Evolutionary conservation across 1,140 invertebrate species (phyloP).

Genomic region (Rhagoletis pomonella): DNA sequence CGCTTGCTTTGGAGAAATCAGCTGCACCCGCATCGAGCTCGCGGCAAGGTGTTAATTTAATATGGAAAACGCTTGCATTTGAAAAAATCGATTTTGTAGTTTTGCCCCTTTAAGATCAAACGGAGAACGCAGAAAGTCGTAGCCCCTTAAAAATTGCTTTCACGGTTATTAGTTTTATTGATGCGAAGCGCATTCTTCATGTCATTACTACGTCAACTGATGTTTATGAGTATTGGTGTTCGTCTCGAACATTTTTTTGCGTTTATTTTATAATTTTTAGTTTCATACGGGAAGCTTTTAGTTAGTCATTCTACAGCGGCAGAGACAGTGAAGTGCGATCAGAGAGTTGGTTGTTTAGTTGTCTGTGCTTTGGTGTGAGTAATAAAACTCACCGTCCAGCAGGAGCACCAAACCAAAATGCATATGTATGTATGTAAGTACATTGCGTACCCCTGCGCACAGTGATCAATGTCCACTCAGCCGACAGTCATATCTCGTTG

Average conservation of each 20-base stretch:
- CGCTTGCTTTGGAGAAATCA: neutral
- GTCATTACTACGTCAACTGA: constrained; percentile 29
- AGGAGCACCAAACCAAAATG: neutral
- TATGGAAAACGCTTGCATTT: neutral
- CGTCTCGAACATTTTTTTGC: neutral
- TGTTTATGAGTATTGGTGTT: neutral
- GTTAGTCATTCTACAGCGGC: neutral
- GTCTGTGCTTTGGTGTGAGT: neutral
- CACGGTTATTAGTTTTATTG: constrained; percentile 57
- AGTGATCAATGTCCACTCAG: neutral
- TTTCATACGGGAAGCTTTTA: neutral
- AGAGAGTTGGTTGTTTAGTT: neutral
- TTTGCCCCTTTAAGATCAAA: constrained; percentile 8
- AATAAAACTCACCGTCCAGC: neutral
- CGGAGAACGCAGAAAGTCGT: neutral
- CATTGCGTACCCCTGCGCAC: neutral
- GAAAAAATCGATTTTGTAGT: neutral
- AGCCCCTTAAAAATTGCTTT: constrained; percentile 45
- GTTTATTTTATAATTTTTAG: neutral
- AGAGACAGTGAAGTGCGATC: neutral
- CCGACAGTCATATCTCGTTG: neutral
- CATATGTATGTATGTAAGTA: neutral
- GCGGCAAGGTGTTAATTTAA: constrained; percentile 23
- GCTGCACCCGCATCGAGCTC: neutral
- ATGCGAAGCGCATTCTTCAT: constrained; percentile 36